These are phyloP conservation scores for Pyxicephalus adspersus DNA, from an alignment of 2,113 vertebrate genomes.

Conservation along the genomic window DNA sequence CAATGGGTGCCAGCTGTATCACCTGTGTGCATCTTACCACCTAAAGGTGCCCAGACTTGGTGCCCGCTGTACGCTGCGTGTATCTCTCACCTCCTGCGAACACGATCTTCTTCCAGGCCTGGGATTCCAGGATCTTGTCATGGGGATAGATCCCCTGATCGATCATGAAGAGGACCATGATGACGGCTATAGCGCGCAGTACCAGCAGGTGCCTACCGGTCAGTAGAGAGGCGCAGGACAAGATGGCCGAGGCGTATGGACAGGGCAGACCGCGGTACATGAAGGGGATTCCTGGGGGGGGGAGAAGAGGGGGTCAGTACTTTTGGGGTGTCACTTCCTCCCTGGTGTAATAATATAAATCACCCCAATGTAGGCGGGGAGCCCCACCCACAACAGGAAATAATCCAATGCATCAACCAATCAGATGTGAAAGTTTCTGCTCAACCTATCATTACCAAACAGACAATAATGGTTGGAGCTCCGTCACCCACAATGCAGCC, in stretches of 20 bases:
- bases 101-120: conserved; percentile 90
- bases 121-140: conserved; percentile 87
- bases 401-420: no score
- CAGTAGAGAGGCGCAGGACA: conserved; percentile 82
- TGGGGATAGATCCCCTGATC: conserved; percentile 88
- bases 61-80: not conserved
- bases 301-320: not conserved
- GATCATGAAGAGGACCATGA: conserved; percentile 89
- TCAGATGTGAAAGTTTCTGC: no score
- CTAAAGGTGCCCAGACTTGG: not conserved
- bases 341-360: no score
- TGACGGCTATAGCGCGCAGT: conserved; percentile 72
- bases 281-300: conserved; percentile 77
- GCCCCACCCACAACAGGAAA: no score
- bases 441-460: no score
- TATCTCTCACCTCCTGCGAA: conserved; percentile 81
- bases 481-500: no score
- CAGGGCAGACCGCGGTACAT: conserved; percentile 89
- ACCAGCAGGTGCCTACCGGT: conserved; percentile 73
- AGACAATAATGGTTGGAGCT: no score
- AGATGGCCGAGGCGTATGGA: conserved; percentile 83
- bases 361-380: no score
- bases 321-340: not conserved
- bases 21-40: not conserved
- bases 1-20: not conserved